Percentiles rank a stretch among this genome's conserved stretches.
Evolutionary conservation across 2,888 invertebrate genomes (phyloP).

Genomic region (Hedya salicella): DNA sequence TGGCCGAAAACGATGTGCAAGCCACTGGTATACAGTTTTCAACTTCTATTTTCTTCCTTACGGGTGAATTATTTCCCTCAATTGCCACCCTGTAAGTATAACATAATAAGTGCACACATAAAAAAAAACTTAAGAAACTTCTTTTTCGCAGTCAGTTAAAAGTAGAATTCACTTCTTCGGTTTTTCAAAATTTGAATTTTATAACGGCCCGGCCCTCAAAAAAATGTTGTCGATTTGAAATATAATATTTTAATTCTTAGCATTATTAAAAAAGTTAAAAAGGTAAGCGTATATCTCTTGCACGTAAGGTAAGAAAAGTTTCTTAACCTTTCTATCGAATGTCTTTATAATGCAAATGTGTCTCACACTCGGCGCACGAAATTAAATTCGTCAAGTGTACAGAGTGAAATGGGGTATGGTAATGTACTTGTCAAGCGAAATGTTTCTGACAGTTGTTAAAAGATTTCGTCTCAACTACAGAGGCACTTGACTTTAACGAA

Average conservation of each 20-base stretch:
- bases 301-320: constrained; percentile 13
- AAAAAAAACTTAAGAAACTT: too few species aligned
- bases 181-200: too few species aligned
- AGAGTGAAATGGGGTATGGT: constrained; percentile 38
- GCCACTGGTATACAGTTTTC: too few species aligned
- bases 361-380: constrained; percentile 20
- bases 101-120: too few species aligned
- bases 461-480: constrained; percentile 16
- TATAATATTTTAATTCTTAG: neutral
- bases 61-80: too few species aligned
- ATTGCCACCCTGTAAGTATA: too few species aligned
- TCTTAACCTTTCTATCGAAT: constrained; percentile 26
- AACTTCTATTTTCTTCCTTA: too few species aligned
- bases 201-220: too few species aligned
- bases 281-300: neutral
- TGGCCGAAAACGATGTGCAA: too few species aligned
- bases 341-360: constrained; percentile 42
- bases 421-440: constrained; percentile 27
- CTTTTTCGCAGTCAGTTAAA: too few species aligned
- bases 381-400: constrained; percentile 39
- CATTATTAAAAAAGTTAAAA: neutral
- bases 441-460: constrained; percentile 37
- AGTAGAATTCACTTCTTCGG: too few species aligned
- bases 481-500: neutral
- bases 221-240: too few species aligned